Evolutionary conservation across 1,140 invertebrate species (phyloP), one percentile per base, ranked within the genome.

Genomic region (Scylla paramamosain): DNA sequence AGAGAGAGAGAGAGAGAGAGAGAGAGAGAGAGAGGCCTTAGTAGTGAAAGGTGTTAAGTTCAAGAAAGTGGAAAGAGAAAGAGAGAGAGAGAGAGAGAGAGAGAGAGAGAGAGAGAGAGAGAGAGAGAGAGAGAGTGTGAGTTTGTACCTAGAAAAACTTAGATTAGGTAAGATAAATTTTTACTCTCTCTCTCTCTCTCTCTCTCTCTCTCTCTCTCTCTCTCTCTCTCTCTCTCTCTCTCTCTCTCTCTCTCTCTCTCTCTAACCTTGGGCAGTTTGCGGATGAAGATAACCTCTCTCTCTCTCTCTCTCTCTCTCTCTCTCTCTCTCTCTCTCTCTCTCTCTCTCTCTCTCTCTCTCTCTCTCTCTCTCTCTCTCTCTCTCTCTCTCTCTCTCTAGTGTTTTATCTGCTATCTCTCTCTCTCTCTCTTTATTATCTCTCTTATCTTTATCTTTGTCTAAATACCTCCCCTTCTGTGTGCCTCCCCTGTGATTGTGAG

Each of bases 11-110:
- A 32, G 59, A 92, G 45, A 92, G 52, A 67, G 90, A 77, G 90
- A 67, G 90, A 32, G 52, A 46, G 86, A 46, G 86, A 87, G 86
- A 87, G 86, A 87, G 86, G 7, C 20, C 28, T 20, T 25, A 28
- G 77, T 20, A 82, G 77, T 25, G 77, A 82, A 28, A 82, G 77
- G 28, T 20, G 77, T 20, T 25, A 7, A 7, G 77, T 20, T 20
- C 4, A 28, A 87, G 86, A 87, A 28, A 87, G 31, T 31, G 86
- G 2, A 28, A 39, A 87, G 86, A 87, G 86, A 87, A 29, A 87
- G 86, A 87, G 86, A 87, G 86, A 87, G 86, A 46, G 86, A 87
- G 86, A 87, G 86, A 87, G 86, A 87, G 86, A 87, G 86, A 87
- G 86, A 46, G 86, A 67, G 20, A 12, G n/a, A 67, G 48, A n/a